These are phyloP conservation scores for Nemopilema nomurai DNA, from an alignment of 30 jellyfish, hydroid and myxozoan species.

Conservation along the genomic window DNA sequence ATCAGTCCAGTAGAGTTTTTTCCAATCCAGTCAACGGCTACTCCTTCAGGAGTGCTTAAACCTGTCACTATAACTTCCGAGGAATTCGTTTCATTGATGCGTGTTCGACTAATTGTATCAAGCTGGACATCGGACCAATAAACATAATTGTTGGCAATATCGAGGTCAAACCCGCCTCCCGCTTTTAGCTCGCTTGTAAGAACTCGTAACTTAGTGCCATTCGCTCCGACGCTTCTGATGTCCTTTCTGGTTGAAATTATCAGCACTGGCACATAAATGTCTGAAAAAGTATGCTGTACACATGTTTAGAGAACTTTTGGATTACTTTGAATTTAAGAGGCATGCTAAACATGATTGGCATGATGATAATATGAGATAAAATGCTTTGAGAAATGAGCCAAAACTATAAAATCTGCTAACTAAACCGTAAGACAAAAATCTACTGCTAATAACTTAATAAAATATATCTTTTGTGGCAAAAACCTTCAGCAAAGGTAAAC, in stretches of 20 bases:
- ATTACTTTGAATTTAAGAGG: no score
- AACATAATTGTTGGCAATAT: constrained; percentile 56
- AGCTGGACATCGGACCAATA: constrained; percentile 74
- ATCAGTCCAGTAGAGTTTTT: constrained; percentile 95
- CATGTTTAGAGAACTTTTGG: no score
- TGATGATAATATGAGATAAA: no score
- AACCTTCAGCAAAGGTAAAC: no score
- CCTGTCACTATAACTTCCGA: constrained; percentile 47
- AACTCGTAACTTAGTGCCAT: constrained; percentile 60
- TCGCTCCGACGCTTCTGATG: constrained; percentile 54
- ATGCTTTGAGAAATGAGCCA: no score
- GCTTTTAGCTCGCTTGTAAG: constrained; percentile 68
- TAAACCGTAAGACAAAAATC: no score
- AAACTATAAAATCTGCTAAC: no score
- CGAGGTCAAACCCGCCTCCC: constrained; percentile 78
- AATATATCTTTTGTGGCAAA: no score
- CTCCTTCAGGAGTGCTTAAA: constrained; percentile 79
- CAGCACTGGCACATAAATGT: no score
- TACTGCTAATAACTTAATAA: no score
- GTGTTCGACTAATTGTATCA: constrained; percentile 79
- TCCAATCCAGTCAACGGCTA: constrained; percentile 94
- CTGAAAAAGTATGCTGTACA: no score
- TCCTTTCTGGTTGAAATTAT: constrained; percentile 69
- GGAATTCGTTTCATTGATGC: constrained; percentile 13
- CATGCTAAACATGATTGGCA: no score